Evolutionary conservation across 2,113 vertebrate genomes (phyloP), one percentile per base, ranked within the genome.

Genomic region (Apeltes quadracus): DNA sequence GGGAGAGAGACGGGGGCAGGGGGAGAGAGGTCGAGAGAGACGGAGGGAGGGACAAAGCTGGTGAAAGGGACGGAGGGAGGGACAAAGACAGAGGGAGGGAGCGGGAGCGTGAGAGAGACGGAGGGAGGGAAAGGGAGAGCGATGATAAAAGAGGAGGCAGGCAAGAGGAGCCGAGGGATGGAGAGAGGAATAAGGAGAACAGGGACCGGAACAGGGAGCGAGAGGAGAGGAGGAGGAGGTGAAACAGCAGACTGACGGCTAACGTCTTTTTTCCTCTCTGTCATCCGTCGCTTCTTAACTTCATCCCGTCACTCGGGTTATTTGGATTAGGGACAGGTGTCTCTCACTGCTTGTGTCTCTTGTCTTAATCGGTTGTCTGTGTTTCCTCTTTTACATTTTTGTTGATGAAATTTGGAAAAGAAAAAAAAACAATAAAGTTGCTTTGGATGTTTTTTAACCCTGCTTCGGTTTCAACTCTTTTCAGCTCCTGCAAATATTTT

Each of bases 161-260:
- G 3, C 27, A 34, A 20, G 74, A 76, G 3, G 56, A 18, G 86
- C 64, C 58, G 8, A 69, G 71, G 41, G 88, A 86, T 0, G 59
- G 75, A 75, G 83, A 85, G 62, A 86, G 85, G 66, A 85, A 92
- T 32, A 90, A 84, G 46, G 90, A 90, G 84, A 92, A 94, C 87
- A 13, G 72, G 87, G 86, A 91, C 76, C 63, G 79, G 62, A 87
- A 89, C 77, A 46, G 71, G 51, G 85, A 82, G 32, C 32, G 70
- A 58, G 85, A 82, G 32, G 78, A 84, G 50, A 71, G 67, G 78
- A 87, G 82, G 63, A 85, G 85, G 69, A 85, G 81, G 41, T 82
- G 36, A 72, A 70, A 44, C 72, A 72, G 61, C 64, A 61, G 63
- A 80, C 63, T 73, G 61, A 72, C 69, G 38, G 69, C 20, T 66